Percentiles rank a stretch among this genome's conserved stretches.
Evolutionary conservation across 2,113 vertebrate genomes (phyloP).

Genomic region (Eonycteris spelaea): DNA sequence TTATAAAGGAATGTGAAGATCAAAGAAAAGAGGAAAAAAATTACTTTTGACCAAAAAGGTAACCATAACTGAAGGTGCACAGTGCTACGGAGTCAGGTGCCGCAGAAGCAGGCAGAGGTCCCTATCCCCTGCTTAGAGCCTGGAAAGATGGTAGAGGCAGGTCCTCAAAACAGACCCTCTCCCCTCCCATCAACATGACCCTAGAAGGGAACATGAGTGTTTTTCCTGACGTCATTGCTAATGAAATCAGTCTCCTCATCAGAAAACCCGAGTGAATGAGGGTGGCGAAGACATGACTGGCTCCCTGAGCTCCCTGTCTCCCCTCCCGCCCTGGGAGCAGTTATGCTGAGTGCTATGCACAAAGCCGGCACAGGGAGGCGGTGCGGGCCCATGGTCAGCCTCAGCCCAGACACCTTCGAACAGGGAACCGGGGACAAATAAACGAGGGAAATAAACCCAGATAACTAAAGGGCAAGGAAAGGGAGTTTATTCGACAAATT

Average conservation of each 20-base stretch:
- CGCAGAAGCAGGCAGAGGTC: background rate
- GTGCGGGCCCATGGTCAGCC: slow-evolving; percentile 10
- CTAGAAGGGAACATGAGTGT: background rate
- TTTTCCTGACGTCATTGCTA: background rate
- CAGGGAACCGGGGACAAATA: background rate
- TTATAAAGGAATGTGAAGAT: background rate
- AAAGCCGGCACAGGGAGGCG: slow-evolving; percentile 60
- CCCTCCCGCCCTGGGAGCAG: rapidly evolving
- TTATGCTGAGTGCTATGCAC: background rate
- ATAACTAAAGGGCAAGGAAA: background rate
- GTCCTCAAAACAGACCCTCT: background rate
- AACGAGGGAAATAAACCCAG: background rate
- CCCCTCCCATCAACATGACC: background rate
- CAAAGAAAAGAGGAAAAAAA: background rate
- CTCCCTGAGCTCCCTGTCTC: background rate
- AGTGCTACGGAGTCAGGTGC: background rate
- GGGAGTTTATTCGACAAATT: background rate
- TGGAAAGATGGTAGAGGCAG: background rate
- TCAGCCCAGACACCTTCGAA: background rate
- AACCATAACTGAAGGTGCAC: background rate
- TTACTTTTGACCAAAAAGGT: background rate
- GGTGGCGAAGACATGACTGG: background rate
- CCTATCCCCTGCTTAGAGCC: background rate
- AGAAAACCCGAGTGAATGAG: background rate
- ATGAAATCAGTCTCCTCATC: background rate